Evolutionary conservation across 2,888 invertebrate genomes (phyloP).

Genomic region (Noctua fimbriata): DNA sequence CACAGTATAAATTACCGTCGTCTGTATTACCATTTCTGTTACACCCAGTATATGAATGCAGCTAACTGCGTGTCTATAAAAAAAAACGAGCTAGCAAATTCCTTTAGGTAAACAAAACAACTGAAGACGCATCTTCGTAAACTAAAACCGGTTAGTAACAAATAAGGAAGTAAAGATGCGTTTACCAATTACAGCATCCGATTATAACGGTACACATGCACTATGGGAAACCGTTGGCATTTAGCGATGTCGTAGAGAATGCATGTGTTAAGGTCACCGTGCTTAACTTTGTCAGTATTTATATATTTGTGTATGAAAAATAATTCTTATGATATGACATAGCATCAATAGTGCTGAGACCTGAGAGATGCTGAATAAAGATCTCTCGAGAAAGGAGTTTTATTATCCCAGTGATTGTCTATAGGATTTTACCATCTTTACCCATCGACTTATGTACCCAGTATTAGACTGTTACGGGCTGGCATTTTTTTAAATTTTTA

Average conservation of each 20-base stretch:
- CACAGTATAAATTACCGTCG: too few species aligned
- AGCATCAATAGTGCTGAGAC: background rate
- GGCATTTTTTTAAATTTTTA: too few species aligned
- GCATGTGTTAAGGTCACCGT: constrained; percentile 43
- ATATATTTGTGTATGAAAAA: constrained; percentile 20
- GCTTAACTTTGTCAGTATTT: constrained; percentile 8
- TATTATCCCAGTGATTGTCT: background rate
- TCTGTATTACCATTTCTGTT: too few species aligned
- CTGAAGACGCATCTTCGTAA: background rate
- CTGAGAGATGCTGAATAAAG: background rate
- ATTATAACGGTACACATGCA: constrained; percentile 44
- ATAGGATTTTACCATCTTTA: too few species aligned
- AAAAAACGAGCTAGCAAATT: background rate
- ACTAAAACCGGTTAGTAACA: background rate
- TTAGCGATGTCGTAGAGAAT: constrained; percentile 49
- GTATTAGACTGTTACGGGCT: too few species aligned
- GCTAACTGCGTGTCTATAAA: background rate
- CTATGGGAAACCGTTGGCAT: constrained; percentile 63
- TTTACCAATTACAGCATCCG: constrained; percentile 53
- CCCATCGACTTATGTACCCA: too few species aligned
- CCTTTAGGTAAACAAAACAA: background rate
- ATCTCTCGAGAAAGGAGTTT: background rate
- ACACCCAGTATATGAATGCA: background rate
- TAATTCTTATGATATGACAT: background rate
- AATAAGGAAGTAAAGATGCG: constrained; percentile 57